Conservation (phyloP, 1,140 invertebrate species). For the Xylocopa sonorina region DNA sequence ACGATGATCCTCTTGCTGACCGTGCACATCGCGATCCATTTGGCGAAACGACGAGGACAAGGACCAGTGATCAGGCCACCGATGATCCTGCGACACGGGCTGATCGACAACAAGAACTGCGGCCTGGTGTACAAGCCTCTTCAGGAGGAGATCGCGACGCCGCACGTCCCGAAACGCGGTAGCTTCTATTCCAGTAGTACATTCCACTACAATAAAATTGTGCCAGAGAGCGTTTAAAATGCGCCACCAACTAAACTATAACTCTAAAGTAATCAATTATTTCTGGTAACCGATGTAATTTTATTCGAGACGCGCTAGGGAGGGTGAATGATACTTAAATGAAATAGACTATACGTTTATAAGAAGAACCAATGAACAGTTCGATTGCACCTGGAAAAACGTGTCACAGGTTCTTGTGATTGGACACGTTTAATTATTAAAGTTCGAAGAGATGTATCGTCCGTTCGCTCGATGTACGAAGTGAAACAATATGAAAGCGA, state of each 20-base stretch:
- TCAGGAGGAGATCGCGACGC: conserved; percentile 79
- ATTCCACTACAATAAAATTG: conserved; percentile 85
- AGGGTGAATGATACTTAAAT: too few relatives aligned
- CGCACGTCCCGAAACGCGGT: conserved; percentile 81
- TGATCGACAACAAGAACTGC: conserved; percentile 79
- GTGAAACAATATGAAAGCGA: too few relatives aligned
- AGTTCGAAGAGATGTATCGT: too few relatives aligned
- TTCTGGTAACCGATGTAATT: background rate
- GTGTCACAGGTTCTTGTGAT: too few relatives aligned
- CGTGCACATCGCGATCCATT: conserved; percentile 65
- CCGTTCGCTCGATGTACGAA: too few relatives aligned
- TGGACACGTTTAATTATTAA: too few relatives aligned
- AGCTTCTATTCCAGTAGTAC: conserved; percentile 85
- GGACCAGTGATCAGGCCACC: conserved; percentile 78
- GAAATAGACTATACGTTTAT: too few relatives aligned
- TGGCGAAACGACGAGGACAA: conserved; percentile 73
- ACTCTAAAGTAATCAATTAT: conserved; percentile 30
- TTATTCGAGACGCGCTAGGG: background rate
- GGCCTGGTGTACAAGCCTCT: conserved; percentile 82
- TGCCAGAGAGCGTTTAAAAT: conserved; percentile 84
- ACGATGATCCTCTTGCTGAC: conserved; percentile 68
- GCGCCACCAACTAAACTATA: background rate
- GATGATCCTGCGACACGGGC: conserved; percentile 76
- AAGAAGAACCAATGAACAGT: background rate
- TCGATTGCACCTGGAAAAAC: conserved; percentile 5